Evolutionary conservation across 2,113 vertebrate genomes (phyloP), one percentile per base, ranked within the genome.

Genomic region (Sinocyclocheilus grahami): DNA sequence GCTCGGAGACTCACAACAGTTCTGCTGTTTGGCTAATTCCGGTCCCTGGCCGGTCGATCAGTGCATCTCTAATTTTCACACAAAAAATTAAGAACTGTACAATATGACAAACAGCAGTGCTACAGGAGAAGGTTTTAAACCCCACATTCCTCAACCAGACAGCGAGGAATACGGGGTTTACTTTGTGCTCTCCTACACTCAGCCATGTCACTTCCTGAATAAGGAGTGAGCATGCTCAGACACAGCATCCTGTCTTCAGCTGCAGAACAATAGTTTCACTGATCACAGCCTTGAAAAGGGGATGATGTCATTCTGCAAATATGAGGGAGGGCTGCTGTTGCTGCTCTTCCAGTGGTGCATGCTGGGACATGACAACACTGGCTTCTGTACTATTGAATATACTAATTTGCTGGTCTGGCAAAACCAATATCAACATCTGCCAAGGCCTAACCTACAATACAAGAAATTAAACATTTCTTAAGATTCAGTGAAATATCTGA

Each of bases 241-340:
- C 27, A 76, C 53, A 46, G 58, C 82, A 87, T 87, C 78, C 86
- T 78, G 83, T 78, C 84, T 71, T 78, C 67, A 72, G 71, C 77
- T 78, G 80, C 77, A 84, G 89, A 93, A 94, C 93, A 94, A 94
- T 91, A 90, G 87, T 83, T 55, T 24, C 89, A 91, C 88, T 93
- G 89, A 93, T 87, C 86, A 42, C 33, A 60, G 72, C 90, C 83
- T 84, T 85, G 86, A 92, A 91, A 91, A 90, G 84, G 87, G 84
- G 71, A 85, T 94, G 92, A 95, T 92, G 90, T 95, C 93, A 95
- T 87, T 88, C 82, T 60, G 71, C 72, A 94, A 91, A 75, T 90
- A 95, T 94, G 92, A 88, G 88, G 91, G 87, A 87, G 72, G 63
- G 87, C 78, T 74, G 84, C 71, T 39, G 88, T 86, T 86, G 7